Conservation (phyloP, 1,140 invertebrate species). For the Maniola jurtina region DNA sequence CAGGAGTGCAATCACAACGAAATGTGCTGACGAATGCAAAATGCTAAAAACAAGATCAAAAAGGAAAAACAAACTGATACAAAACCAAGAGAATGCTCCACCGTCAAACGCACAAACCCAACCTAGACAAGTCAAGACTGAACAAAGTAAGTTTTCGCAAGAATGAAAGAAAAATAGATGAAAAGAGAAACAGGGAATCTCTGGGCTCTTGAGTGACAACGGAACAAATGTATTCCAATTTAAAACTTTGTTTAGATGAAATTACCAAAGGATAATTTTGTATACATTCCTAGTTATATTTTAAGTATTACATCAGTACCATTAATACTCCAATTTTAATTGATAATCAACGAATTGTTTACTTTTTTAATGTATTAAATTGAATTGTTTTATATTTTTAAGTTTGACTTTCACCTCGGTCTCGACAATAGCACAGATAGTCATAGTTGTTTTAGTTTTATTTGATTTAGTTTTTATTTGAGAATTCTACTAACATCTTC, state of each 20-base stretch:
- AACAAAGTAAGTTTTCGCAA: not conserved
- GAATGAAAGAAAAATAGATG: not conserved
- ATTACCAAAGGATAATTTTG: slow-evolving; percentile 20
- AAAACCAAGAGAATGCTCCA: slow-evolving; percentile 6
- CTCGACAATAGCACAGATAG: no score
- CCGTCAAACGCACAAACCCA: not conserved
- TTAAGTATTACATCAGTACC: slow-evolving; percentile 23
- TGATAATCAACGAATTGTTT: not conserved
- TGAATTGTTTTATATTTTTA: no score
- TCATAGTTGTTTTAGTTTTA: no score
- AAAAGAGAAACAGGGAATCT: no score
- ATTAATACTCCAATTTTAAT: slow-evolving; percentile 24
- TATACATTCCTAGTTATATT: not conserved
- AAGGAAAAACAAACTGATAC: slow-evolving; percentile 10
- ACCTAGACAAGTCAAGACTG: not conserved
- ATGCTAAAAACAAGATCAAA: slow-evolving; percentile 60
- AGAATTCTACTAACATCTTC: no score
- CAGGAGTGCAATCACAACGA: slow-evolving; percentile 79
- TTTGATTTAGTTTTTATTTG: no score
- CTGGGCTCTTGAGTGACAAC: no score
- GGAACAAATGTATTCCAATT: not conserved
- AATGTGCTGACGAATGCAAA: slow-evolving; percentile 82
- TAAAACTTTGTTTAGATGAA: not conserved
- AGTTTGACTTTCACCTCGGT: no score
- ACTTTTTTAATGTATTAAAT: not conserved